Conservation (phyloP, 2,888 invertebrate species). For the Diadromus collaris region DNA sequence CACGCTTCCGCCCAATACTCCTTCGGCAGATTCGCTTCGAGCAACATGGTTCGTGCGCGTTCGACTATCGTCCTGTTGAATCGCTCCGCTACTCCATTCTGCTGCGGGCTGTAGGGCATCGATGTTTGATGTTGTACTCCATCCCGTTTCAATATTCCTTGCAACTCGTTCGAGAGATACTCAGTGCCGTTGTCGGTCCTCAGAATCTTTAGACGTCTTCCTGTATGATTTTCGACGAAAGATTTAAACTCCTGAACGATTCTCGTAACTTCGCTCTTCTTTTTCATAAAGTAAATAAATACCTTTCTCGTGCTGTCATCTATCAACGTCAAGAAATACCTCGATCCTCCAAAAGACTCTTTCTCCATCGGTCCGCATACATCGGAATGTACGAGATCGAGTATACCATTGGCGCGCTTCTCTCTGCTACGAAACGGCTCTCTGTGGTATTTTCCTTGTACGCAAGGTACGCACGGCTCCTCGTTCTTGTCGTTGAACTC, state of each 20-base stretch:
- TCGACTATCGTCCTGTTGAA: slow-evolving; percentile 63
- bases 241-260: background rate
- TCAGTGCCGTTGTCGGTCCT: slow-evolving; percentile 67
- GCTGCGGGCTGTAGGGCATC: slow-evolving; percentile 53
- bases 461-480: slow-evolving; percentile 61
- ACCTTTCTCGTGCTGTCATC: slow-evolving; percentile 25
- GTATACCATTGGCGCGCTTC: slow-evolving; percentile 57
- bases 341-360: slow-evolving; percentile 71
- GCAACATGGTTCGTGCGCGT: slow-evolving; percentile 62
- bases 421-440: slow-evolving; percentile 60
- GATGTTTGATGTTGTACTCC: slow-evolving; percentile 58
- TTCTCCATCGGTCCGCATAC: slow-evolving; percentile 75
- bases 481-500: slow-evolving; percentile 25
- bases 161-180: slow-evolving; percentile 48
- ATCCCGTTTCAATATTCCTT: slow-evolving; percentile 21
- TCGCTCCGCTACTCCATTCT: slow-evolving; percentile 62
- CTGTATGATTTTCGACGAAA: slow-evolving; percentile 48
- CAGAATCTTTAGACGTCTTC: slow-evolving; percentile 62
- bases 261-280: slow-evolving; percentile 62
- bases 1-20: slow-evolving; percentile 66
- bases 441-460: slow-evolving; percentile 66
- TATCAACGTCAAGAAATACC: slow-evolving; percentile 62
- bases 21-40: slow-evolving; percentile 56
- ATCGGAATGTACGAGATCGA: slow-evolving; percentile 75
- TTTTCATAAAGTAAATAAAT: slow-evolving; percentile 57